Base-by-base conservation (phyloP, 2,113 vertebrate genomes). In the Lagopus muta region DNA sequence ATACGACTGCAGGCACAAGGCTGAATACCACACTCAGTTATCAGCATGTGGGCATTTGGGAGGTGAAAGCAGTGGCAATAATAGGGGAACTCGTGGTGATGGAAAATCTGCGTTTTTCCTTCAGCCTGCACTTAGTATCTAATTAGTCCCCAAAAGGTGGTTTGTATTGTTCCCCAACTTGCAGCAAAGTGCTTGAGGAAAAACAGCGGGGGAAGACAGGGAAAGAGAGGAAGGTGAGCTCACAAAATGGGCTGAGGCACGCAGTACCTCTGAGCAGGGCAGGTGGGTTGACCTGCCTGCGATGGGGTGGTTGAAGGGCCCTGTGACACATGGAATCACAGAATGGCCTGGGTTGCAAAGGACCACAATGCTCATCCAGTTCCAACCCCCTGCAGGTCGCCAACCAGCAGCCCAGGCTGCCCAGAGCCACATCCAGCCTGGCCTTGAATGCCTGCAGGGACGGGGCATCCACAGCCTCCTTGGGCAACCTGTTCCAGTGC, bases 201-300 rank as follows among this genome's bases (percentile, higher is more conserved):
- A 82, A 86, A 20, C 1, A 19, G 21, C 0, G 28, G 34, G 47
- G 65, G 17, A 50, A 50, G 38, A 25, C 0, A 9, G 27, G 8
- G 27, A 50, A 50, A 14, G 48, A 28, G 52, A 66, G 10, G 71
- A 2, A 18, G 4, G 27, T 0, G 1, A 50, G 32, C 34, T 47
- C 50, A 42, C 14, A 11, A 8, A 52, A 10, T 1, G 14, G 21
- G 43, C 3, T 12, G 11, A 65, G 0, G 5, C 0, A 9, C 5
- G 28, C 52, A 28, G 27, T 16, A 13, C 2, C 50, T 28, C 27
- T 18, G 30, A 8, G 3, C 13, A 22, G 14, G 22, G 25, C 1
- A 42, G n/a, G 13, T 6, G 57, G 10, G 11, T 40, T 22, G 32
- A 67, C 43, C 6, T 28, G n/a, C 24, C 32, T 10, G 38, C 42